Percentiles rank a stretch among this genome's conserved stretches.
phyloP scores from a whole-genome alignment of 2,113 vertebrate species.

The Pseudorectes ferrugineus region DNA sequence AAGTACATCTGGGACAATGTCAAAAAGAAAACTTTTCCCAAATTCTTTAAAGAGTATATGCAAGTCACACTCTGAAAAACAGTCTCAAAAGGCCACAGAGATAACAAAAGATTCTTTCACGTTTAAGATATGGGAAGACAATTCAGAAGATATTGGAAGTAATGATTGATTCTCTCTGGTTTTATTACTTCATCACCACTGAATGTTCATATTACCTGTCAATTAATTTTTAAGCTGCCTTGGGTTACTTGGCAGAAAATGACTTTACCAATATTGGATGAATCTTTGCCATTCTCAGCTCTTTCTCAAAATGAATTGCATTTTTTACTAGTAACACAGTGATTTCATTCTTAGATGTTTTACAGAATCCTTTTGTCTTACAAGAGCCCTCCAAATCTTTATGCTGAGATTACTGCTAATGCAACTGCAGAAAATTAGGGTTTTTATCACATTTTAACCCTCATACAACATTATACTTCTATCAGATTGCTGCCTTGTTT shows the following conservation, averaged over 20 bases:
- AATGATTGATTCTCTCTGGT: neutral
- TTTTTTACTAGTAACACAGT: neutral
- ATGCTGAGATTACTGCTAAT: neutral
- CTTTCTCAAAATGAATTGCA: neutral
- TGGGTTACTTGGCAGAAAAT: neutral
- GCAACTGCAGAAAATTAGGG: neutral
- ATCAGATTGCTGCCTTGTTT: neutral
- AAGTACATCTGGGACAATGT: conserved; percentile 20
- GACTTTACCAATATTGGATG: neutral
- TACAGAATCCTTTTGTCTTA: neutral
- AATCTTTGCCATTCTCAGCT: neutral
- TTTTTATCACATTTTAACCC: neutral
- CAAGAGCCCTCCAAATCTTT: neutral
- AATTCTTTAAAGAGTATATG: neutral
- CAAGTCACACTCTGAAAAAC: neutral
- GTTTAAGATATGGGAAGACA: neutral
- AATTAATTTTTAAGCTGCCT: conserved; percentile 5
- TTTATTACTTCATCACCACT: neutral
- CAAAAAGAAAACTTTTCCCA: conserved; percentile 21
- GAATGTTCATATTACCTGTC: neutral
- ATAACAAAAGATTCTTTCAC: neutral
- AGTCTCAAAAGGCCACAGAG: neutral
- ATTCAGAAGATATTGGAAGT: neutral
- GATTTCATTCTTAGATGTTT: neutral
- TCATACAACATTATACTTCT: rapidly evolving